Evolutionary conservation across 1,140 invertebrate species (phyloP).

Genomic region (Stenopsyche tienmushanensis): DNA sequence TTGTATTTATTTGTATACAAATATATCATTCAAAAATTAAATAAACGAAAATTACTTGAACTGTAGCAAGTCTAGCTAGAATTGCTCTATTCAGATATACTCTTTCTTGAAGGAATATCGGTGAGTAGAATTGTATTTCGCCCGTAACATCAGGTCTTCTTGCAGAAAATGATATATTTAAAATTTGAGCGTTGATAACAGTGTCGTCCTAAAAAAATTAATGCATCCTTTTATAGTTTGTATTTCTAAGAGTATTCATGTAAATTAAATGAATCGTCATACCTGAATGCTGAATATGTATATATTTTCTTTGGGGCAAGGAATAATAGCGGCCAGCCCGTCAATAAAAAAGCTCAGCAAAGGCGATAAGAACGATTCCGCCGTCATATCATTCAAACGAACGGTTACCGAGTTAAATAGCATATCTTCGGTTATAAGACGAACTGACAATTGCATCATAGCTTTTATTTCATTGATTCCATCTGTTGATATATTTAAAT

Average conservation of each 20-base stretch:
- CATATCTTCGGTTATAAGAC: conserved; percentile 93
- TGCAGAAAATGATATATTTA: conserved; percentile 95
- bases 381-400: conserved; percentile 89
- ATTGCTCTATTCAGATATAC: conserved; percentile 89
- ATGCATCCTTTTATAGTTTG: not conserved
- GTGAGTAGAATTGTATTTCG: conserved; percentile 78
- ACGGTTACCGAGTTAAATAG: conserved; percentile 93
- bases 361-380: conserved; percentile 89
- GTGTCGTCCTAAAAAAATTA: conserved; percentile 71
- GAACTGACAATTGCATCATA: conserved; percentile 83
- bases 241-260: conserved; percentile 6
- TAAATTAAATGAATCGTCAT: conserved; percentile 7
- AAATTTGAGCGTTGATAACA: conserved; percentile 80
- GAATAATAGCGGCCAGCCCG: conserved; percentile 88
- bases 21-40: too few species aligned
- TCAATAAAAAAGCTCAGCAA: conserved; percentile 88
- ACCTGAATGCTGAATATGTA: conserved; percentile 91
- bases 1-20: too few species aligned
- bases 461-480: conserved; percentile 90
- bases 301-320: conserved; percentile 89
- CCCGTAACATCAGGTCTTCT: conserved; percentile 72
- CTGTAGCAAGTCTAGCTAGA: conserved; percentile 81
- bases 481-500: conserved; percentile 64
- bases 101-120: conserved; percentile 89
- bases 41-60: conserved; percentile 63